A percentile compares a stretch with the other conserved stretches of the same genome.
phyloP scores from a whole-genome alignment of 1,140 invertebrate species.

The Drosophila eugracilis region DNA sequence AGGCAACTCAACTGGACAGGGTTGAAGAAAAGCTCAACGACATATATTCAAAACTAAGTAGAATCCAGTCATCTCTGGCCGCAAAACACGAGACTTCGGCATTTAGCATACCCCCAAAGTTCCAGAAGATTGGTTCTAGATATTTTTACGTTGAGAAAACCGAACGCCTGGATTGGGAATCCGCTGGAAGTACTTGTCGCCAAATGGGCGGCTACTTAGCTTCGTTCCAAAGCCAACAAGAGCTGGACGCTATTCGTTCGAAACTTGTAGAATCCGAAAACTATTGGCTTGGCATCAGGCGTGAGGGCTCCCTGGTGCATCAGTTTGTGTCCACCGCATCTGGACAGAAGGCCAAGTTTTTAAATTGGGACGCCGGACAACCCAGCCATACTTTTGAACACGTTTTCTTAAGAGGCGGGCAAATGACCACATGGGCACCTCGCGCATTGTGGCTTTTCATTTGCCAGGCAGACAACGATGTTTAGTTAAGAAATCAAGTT shows the following conservation, averaged over 20 bases:
- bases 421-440: background rate
- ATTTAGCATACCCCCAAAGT: background rate
- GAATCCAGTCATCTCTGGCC: background rate
- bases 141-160: background rate
- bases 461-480: background rate
- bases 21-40: background rate
- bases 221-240: background rate
- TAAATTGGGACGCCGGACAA: background rate
- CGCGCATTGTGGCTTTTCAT: background rate
- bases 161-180: background rate
- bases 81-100: background rate
- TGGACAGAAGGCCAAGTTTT: background rate
- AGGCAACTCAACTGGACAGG: background rate
- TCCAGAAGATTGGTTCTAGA: background rate
- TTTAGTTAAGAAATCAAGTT: background rate
- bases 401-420: background rate
- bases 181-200: background rate
- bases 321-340: background rate
- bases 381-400: background rate
- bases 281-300: background rate
- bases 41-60: background rate
- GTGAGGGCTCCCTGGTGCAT: background rate
- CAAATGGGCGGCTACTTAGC: background rate
- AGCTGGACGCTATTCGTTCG: background rate
- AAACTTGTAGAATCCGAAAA: background rate